Evolutionary conservation across 2,888 invertebrate genomes (phyloP).

Genomic region (Onchidella celtica): DNA sequence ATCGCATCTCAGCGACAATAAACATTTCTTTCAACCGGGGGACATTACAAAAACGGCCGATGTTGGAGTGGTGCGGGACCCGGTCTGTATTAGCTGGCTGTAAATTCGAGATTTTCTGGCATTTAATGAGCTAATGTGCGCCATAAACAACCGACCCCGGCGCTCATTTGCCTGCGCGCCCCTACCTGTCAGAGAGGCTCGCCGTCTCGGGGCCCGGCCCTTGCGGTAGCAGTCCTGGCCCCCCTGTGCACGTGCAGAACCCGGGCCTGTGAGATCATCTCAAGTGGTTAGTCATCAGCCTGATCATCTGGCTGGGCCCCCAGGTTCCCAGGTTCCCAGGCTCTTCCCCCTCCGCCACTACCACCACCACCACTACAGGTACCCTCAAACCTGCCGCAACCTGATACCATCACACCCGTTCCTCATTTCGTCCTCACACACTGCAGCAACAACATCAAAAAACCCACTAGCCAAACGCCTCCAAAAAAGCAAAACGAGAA

Average conservation of each 20-base stretch:
- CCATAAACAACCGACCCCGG: constrained; percentile 7
- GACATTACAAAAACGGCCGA: not conserved
- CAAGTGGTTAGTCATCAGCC: not conserved
- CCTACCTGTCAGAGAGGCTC: constrained; percentile 21
- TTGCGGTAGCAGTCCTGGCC: not conserved
- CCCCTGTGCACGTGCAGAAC: constrained; percentile 11
- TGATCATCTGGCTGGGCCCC: no score
- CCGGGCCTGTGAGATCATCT: constrained; percentile 3
- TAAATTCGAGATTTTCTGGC: constrained; percentile 17
- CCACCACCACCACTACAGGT: not conserved
- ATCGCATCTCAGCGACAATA: constrained; percentile 19
- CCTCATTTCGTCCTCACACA: not conserved
- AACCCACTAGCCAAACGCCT: no score
- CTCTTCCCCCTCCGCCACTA: no score
- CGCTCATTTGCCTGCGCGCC: constrained; percentile 15
- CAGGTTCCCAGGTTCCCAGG: constrained; percentile 14
- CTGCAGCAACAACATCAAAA: not conserved
- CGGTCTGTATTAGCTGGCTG: constrained; percentile 7
- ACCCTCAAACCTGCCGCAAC: not conserved
- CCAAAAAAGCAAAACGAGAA: no score
- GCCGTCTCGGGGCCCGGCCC: not conserved
- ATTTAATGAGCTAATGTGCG: constrained; percentile 24
- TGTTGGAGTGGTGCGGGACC: not conserved
- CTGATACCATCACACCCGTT: not conserved
- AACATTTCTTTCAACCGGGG: constrained; percentile 16